Percentiles rank a stretch among this genome's conserved stretches.
Conservation (phyloP, 2,797 vertebrate species). For the Sebastes hubbsi region DNA sequence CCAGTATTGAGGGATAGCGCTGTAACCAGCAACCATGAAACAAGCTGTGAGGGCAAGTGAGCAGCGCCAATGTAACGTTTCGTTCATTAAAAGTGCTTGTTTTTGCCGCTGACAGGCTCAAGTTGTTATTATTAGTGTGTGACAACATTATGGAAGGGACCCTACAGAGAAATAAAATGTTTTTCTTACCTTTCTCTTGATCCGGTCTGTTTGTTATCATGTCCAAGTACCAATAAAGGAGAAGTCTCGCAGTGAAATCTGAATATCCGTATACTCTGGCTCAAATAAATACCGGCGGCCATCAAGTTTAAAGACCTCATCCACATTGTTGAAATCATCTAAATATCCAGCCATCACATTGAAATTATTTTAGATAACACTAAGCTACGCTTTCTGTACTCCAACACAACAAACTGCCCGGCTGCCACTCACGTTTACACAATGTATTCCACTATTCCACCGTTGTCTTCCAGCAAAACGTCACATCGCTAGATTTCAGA, state of each 20-base stretch:
- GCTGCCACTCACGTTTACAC: background rate
- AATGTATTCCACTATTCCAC: background rate
- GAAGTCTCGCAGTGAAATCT: background rate
- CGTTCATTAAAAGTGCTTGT: background rate
- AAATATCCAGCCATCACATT: accelerated
- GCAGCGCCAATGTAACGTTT: background rate
- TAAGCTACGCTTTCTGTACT: accelerated
- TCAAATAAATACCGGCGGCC: background rate
- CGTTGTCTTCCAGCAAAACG: background rate
- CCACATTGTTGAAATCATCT: no score
- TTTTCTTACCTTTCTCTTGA: background rate
- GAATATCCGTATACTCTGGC: background rate
- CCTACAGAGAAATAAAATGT: background rate
- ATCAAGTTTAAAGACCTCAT: background rate
- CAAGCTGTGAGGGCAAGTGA: no score
- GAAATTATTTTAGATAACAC: background rate
- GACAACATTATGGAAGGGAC: background rate
- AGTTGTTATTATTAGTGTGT: background rate
- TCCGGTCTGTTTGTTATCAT: background rate
- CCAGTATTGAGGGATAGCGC: no score
- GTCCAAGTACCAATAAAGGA: background rate
- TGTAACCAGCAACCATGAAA: no score
- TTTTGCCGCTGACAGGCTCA: background rate
- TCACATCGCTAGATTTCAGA: background rate
- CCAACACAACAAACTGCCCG: background rate